phyloP scores from a whole-genome alignment of 2,797 vertebrate species.

The Liasis olivaceus region DNA sequence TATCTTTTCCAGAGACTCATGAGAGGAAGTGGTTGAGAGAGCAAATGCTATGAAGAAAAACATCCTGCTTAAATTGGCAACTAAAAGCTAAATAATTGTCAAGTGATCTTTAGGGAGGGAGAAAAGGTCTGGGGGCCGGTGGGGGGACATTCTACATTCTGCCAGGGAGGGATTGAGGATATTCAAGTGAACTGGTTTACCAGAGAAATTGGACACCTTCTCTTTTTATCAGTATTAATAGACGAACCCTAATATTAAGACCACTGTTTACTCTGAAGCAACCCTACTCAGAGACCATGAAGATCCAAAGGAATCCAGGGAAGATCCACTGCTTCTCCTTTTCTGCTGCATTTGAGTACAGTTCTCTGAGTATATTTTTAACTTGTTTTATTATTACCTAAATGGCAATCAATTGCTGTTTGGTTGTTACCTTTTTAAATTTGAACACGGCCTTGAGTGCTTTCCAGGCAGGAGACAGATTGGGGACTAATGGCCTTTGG shows the following conservation, averaged over 20 bases:
- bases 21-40: background rate
- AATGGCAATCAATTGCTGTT: background rate
- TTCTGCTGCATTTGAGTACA: background rate
- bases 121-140: background rate
- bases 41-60: background rate
- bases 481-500: background rate
- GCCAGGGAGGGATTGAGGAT: background rate
- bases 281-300: background rate
- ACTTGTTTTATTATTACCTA: background rate
- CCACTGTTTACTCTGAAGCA: background rate
- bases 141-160: background rate
- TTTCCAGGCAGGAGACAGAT: background rate
- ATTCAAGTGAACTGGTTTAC: too few relatives aligned
- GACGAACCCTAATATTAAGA: background rate
- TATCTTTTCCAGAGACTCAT: background rate
- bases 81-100: background rate
- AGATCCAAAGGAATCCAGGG: background rate
- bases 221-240: background rate
- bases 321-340: background rate
- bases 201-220: background rate
- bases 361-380: background rate
- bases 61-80: background rate
- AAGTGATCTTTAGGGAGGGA: background rate
- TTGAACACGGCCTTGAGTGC: background rate
- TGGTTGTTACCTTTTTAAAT: background rate